Conservation (phyloP, 1,140 invertebrate species). For the Paralvinella palmiformis region DNA sequence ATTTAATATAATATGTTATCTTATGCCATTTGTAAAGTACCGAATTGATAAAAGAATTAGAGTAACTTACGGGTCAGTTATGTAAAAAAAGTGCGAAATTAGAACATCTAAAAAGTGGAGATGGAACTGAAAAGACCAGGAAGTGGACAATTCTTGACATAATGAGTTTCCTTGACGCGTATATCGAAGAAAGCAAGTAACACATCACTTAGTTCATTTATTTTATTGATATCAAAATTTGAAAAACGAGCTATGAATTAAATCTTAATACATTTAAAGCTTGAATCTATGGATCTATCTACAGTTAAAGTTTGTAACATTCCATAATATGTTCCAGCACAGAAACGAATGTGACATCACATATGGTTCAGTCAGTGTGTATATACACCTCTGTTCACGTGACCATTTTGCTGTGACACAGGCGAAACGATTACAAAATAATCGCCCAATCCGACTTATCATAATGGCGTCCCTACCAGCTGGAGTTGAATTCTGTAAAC, state of each 20-base stretch:
- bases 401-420: slow-evolving; percentile 1
- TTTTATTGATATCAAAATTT: background rate
- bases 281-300: background rate
- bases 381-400: background rate
- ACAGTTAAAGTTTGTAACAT: background rate
- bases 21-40: no score
- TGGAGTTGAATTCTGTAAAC: background rate
- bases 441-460: background rate
- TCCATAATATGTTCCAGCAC: background rate
- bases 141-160: background rate
- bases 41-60: slow-evolving; percentile 3
- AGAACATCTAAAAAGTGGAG: background rate
- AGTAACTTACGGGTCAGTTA: background rate
- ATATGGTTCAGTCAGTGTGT: background rate
- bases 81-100: slow-evolving; percentile 1
- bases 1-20: no score
- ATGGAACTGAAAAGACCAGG: background rate
- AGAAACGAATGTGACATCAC: background rate
- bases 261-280: background rate
- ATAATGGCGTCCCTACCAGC: background rate
- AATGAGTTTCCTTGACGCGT: background rate
- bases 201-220: background rate
- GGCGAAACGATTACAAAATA: background rate
- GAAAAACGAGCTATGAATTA: background rate
- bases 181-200: background rate